Percentiles rank a stretch among this genome's conserved stretches.
Evolutionary conservation across 1,140 invertebrate species (phyloP).

Genomic region (Temnothorax nylanderi): DNA sequence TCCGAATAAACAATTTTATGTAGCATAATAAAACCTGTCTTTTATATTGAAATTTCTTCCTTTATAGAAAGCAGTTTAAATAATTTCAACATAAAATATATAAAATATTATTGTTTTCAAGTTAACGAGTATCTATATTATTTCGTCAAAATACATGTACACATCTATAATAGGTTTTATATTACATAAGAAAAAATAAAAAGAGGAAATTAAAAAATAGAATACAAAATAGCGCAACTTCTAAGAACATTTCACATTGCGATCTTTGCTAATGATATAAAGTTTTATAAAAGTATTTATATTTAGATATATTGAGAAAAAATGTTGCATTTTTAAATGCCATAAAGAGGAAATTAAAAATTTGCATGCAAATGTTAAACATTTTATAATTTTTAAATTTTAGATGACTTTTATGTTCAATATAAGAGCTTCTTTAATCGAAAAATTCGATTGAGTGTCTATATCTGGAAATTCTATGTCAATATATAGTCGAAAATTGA

Average conservation of each 20-base stretch:
- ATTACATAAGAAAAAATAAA: background rate
- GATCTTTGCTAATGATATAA: background rate
- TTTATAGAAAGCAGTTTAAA: background rate
- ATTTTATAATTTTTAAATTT: background rate
- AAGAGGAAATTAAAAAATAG: background rate
- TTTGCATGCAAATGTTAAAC: background rate
- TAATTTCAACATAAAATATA: background rate
- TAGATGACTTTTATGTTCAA: background rate
- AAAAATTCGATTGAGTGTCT: background rate
- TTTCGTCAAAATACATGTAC: background rate
- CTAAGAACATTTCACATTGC: background rate
- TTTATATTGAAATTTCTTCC: background rate
- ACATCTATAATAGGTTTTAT: background rate
- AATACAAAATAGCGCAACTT: background rate
- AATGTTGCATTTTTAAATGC: background rate
- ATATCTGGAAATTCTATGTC: background rate
- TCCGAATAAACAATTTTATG: background rate
- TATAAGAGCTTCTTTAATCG: background rate
- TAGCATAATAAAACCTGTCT: background rate
- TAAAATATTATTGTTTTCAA: background rate
- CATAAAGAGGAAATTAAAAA: background rate
- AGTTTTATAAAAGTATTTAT: background rate
- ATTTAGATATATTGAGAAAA: background rate
- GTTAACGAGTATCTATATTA: background rate
- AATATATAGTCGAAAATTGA: background rate